Base-by-base conservation (phyloP, 2,113 vertebrate genomes). In the Rhinopomastus cyanomelas region DNA sequence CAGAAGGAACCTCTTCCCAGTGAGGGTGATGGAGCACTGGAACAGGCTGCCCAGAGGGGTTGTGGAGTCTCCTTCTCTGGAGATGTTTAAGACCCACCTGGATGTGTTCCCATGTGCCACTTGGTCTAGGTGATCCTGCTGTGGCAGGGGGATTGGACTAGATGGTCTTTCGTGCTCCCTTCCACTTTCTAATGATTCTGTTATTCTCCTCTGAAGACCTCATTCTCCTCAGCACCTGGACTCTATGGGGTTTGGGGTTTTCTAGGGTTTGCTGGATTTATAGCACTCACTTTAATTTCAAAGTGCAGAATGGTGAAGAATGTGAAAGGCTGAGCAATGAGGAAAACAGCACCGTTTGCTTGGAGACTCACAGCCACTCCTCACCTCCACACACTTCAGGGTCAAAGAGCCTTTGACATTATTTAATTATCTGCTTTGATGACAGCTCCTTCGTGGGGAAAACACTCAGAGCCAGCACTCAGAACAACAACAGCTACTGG, bases 331-430 rank as follows among this genome's bases (percentile, higher is more conserved):
- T 46, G 66, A 78, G 59, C n/a, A 67, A 51, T 20, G 62, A 75
- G 57, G 81, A 46, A 75, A 69, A 30, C 9, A 4, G 12, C 4
- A 14, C 9, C 69, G 3, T 74, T 61, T 64, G 44, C 79, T 72
- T 56, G 44, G 51, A 59, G 57, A 39, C 30, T 85, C 32, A 4
- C 17, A 14, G 19, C 30, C 27, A 84, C 39, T 20, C 6, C 36
- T 52, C 55, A 30, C 8, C 36, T 32, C 25, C 2, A 1, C 44
- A 55, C 27, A 1, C 32, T 69, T 56, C 1, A 0, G 42, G 85
- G 68, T 71, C 49, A 76, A 82, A 48, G 20, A 71, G 42, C 36
- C 34, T 84, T 52, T 64, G 61, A 65, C 22, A 46, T 68, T 36
- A 60, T 52, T 81, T 71, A 83, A 67, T 39, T 49, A 72, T 14